phyloP scores from a whole-genome alignment of 2,113 vertebrate genomes.

The Chitala chitala region DNA sequence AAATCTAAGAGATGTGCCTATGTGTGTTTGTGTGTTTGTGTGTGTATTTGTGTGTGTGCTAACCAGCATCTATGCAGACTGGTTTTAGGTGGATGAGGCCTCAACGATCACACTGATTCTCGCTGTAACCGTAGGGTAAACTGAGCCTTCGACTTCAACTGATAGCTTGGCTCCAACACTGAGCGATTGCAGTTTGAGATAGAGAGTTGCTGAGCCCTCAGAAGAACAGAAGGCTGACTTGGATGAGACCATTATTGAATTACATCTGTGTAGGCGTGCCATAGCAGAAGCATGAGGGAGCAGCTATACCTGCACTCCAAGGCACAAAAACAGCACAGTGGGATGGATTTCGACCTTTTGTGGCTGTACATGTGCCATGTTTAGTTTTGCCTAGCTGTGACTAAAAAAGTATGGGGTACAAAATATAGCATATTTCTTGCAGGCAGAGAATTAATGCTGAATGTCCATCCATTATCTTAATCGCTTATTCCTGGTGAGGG shows the following conservation, averaged over 20 bases:
- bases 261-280: background rate
- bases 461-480: no score
- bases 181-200: background rate
- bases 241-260: background rate
- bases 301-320: background rate
- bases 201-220: background rate
- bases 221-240: background rate
- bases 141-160: background rate
- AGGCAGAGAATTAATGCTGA: no score
- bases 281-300: background rate
- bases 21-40: background rate
- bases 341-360: conserved; percentile 1
- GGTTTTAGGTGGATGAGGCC: background rate
- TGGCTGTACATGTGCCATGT: background rate
- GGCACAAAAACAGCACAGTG: background rate
- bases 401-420: no score
- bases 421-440: no score
- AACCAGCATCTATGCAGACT: background rate
- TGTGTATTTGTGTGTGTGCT: background rate
- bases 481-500: no score
- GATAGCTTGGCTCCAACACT: no score
- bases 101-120: background rate
- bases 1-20: no score
- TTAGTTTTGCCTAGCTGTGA: background rate
- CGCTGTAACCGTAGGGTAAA: background rate